Percentiles rank a stretch among this genome's conserved stretches.
Evolutionary conservation across 2,113 vertebrate genomes (phyloP).

Genomic region (Sminthopsis crassicaudata): DNA sequence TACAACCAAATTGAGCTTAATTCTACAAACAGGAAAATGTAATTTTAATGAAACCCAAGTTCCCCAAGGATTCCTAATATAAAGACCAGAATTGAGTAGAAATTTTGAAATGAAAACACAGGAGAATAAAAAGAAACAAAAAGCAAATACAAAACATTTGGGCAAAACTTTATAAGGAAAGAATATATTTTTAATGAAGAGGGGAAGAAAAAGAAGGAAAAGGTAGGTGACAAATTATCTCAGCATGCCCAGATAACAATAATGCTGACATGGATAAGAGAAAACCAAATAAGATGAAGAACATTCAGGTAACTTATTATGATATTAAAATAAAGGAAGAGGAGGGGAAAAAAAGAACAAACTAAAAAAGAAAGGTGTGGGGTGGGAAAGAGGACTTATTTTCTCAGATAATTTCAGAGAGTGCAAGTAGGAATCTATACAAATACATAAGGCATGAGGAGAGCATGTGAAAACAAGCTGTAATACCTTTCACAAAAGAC

Average conservation of each 20-base stretch:
- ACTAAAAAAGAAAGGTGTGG: not conserved
- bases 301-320: not conserved
- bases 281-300: not conserved
- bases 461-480: not conserved
- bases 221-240: not conserved
- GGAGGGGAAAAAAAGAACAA: not conserved
- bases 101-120: not conserved
- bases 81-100: not conserved
- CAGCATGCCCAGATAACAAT: not conserved
- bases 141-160: not conserved
- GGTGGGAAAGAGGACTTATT: not conserved
- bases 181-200: not conserved
- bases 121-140: not conserved
- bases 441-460: not conserved
- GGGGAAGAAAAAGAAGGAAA: not conserved
- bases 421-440: not conserved
- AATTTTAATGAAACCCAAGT: not conserved
- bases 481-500: not conserved
- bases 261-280: not conserved
- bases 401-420: not conserved
- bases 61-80: not conserved
- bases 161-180: not conserved
- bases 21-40: not conserved
- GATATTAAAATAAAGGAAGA: not conserved
- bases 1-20: not conserved